phyloP scores from a whole-genome alignment of 2,113 vertebrate species.

The Leptobrachium leishanense region DNA sequence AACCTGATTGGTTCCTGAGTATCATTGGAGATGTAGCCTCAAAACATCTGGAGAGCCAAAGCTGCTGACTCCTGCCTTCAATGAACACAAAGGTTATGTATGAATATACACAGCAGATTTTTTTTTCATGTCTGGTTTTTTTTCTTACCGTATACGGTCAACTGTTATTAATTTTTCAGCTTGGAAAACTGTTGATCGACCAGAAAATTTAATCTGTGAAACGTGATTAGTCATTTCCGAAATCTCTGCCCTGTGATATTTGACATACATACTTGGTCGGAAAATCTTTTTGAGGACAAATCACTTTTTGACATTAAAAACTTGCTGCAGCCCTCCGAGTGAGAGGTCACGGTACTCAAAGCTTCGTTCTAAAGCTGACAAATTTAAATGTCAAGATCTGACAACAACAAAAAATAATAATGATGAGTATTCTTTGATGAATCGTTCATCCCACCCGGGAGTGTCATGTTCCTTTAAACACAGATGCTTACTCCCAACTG shows the following conservation, averaged over 20 bases:
- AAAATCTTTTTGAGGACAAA: slow-evolving; percentile 10
- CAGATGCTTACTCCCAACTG: slow-evolving; percentile 10
- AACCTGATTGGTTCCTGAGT: too few relatives aligned
- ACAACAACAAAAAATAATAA: neutral
- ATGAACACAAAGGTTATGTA: too few relatives aligned
- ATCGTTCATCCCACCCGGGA: slow-evolving; percentile 21
- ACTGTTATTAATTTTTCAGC: neutral
- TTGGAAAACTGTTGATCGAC: slow-evolving; percentile 1
- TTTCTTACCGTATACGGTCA: neutral
- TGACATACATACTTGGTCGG: neutral
- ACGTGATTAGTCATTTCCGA: slow-evolving; percentile 33
- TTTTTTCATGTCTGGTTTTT: too few relatives aligned
- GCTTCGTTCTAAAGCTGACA: too few relatives aligned
- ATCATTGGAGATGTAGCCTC: too few relatives aligned
- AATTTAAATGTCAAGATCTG: neutral
- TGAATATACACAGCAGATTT: too few relatives aligned
- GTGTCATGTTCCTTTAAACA: slow-evolving; percentile 2
- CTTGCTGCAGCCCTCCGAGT: neutral
- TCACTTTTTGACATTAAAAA: too few relatives aligned
- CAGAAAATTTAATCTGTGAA: neutral
- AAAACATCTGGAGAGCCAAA: too few relatives aligned
- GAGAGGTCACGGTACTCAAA: neutral
- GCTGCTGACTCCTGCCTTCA: too few relatives aligned
- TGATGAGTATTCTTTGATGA: slow-evolving; percentile 13
- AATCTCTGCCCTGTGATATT: neutral